Base-by-base conservation (phyloP, 92 coral and sea anemone genomes). In the Palythoa grandiflora region DNA sequence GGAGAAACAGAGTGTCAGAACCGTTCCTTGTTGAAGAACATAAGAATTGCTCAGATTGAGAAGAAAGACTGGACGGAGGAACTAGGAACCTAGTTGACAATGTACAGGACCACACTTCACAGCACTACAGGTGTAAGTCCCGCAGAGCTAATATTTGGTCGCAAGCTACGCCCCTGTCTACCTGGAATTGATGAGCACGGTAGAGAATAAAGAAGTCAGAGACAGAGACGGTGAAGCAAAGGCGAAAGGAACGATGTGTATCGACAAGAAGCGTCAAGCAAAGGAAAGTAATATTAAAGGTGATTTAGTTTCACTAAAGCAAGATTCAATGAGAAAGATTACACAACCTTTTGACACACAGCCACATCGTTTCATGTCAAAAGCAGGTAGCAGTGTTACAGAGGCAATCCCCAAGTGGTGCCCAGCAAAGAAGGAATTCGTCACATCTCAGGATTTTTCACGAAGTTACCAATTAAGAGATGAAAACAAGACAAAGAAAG, bases 101-200 rank as follows among this genome's bases (percentile, higher is more conserved):
- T 71, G 61, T 78, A 86, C 81, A 66, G 89, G 40, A 77, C 92
- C 6, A 66, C 86, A 6, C 93, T 90, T 6, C 89, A 84, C 59
- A 84, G 84, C 68, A 85, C 89, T 35, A 89, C 92, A 48, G 86
- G 92, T 37, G 87, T 89, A 9, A 78, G 85, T 79, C 89, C 86
- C 14, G 79, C 89, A 12, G 80, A 89, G 54, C 72, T 89, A 17
- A 53, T 89, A 75, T 89, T 85, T 44, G 53, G 73, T 37, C 50
- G 89, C 70, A 78, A 71, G 85, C 77, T 89, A 38, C 79, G 89
- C 5, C 85, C 92, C 71, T 52, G 84, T 10, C 6, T 81, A 48
- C 93, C 93, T 55, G 91, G 81, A 37, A 65, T 72, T 65, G 78
- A 84, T 11, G 88, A 80, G 40, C 39, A 47, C 37, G 47, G 77